Percentiles rank a stretch among this genome's conserved stretches.
Conservation (phyloP, 2,888 invertebrate species). For the Platypus cylindrus region DNA sequence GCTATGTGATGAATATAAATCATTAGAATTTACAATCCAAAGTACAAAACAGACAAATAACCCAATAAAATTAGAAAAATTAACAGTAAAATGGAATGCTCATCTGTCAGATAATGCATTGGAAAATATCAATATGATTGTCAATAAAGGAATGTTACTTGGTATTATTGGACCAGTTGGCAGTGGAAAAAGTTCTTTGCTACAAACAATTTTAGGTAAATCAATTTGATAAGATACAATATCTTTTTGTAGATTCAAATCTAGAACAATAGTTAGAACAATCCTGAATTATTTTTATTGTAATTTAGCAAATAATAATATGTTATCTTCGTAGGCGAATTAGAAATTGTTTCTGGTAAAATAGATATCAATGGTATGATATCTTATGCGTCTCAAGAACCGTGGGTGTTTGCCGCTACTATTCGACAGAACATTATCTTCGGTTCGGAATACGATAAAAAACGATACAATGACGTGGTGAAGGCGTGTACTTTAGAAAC, state of each 20-base stretch:
- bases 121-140: slow-evolving; percentile 24
- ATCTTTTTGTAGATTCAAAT: no score
- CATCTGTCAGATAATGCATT: slow-evolving; percentile 26
- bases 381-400: slow-evolving; percentile 71
- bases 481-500: slow-evolving; percentile 54
- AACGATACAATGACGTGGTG: slow-evolving; percentile 45
- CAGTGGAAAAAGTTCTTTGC: slow-evolving; percentile 51
- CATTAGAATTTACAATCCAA: slow-evolving; percentile 2
- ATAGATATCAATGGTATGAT: slow-evolving; percentile 49
- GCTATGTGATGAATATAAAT: slow-evolving; percentile 26
- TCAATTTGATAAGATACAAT: not conserved
- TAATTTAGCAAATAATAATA: no score
- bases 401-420: slow-evolving; percentile 69
- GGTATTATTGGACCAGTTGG: slow-evolving; percentile 45
- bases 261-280: no score
- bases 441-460: slow-evolving; percentile 49
- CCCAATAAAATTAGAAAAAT: slow-evolving; percentile 24
- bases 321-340: slow-evolving; percentile 43
- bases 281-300: no score
- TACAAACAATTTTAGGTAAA: slow-evolving; percentile 50
- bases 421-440: slow-evolving; percentile 80
- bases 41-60: slow-evolving; percentile 16
- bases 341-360: slow-evolving; percentile 44
- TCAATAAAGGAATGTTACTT: slow-evolving; percentile 33
- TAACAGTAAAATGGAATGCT: slow-evolving; percentile 30